Base-by-base conservation (phyloP, 2,797 vertebrate species). In the Atherinosoma microstoma region DNA sequence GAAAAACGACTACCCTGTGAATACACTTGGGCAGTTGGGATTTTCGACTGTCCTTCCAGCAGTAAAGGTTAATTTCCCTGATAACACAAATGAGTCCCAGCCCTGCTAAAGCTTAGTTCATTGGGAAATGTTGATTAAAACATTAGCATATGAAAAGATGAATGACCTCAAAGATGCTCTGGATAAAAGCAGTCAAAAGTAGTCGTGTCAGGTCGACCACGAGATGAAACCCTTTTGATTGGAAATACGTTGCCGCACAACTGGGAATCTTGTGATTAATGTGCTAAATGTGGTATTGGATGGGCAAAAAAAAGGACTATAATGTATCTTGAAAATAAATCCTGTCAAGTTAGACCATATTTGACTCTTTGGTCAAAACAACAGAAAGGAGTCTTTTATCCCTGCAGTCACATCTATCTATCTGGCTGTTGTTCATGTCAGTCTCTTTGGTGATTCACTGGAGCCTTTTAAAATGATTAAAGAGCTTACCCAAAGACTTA, bases 131-230 rank as follows among this genome's bases (percentile, higher is more conserved):
- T 83, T 94, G 90, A 93, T 93, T 84, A 85, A 88, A 53, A 79
- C 65, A 93, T 95, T 93, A 90, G 85, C 92, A 94, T 92, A 90
- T 92, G 88, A 94, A 94, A 89, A 85, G 90, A 87, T 32, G 66
- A 82, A 86, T 86, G 83, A 91, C 89, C 89, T 88, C 84, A 91
- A 89, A 91, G 87, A 90, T 86, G 75, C 80, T 78, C 58, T 4
- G 13, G 84, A 91, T 89, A 79, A 91, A 90, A 89, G 87, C 90
- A 86, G 84, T 90, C 87, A 89, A 91, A 88, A 90, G 81, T 84
- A 88, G 79, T 60, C 68, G 79, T 68, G 67, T 87, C 42, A 86
- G 76, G 87, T 90, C 70, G 80, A 80, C 80, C 81, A 64, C 79
- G 34, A 64, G 71, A 86, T 72, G 54, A 79, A 81, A 79, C 67